Base-by-base conservation (phyloP, 1,140 invertebrate species). In the Aethina tumida region DNA sequence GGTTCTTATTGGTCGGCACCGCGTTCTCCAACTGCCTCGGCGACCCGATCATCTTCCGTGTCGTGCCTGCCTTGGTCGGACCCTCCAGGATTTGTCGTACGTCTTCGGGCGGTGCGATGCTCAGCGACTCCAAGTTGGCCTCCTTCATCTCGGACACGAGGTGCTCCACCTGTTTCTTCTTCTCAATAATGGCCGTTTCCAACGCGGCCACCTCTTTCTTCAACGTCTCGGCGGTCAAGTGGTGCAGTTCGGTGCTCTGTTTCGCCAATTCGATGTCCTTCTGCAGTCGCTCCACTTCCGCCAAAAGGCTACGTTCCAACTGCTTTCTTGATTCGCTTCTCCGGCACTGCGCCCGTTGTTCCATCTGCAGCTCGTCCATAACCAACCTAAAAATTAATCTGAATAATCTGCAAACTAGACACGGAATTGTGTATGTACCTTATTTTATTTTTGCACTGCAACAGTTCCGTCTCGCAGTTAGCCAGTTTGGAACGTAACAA, bases 1-100 rank as follows among this genome's bases (percentile, higher is more conserved):
- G 90, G 66, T 94, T 94, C 66, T 93, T 92, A 61, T 84, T 92
- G 10, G 89, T 92, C 25, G 89, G 87, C 28, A 92, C 87, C 20
- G 90, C 87, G 63, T 88, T 93, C 66, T 93, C 88, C 22, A 93
- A 64, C 62, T 93, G 86, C 44, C 89, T 70, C 21, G 89, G 86
- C 18, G 87, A 90, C 10, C 89, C 87, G 49, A 91, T 84, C 65
- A 94, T 92, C 61, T 86, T 79, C 34, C 88, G 71, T 28, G 81
- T 85, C 62, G 84, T 91, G 28, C 86, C 86, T 24, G 82, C 79
- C 65, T 88, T 85, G 51, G 81, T 77, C 35, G 81, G 72, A 46
- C 84, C 84, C 68, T 90, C 85, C 17, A 86, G 59, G 27, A 87
- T 73, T 64, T 84, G 71, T 55, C 81, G 75, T 14, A 87, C 67